These are phyloP conservation scores for Lasioglossum zephyrum DNA, from an alignment of 2,888 invertebrate genomes.

Conservation along the genomic window DNA sequence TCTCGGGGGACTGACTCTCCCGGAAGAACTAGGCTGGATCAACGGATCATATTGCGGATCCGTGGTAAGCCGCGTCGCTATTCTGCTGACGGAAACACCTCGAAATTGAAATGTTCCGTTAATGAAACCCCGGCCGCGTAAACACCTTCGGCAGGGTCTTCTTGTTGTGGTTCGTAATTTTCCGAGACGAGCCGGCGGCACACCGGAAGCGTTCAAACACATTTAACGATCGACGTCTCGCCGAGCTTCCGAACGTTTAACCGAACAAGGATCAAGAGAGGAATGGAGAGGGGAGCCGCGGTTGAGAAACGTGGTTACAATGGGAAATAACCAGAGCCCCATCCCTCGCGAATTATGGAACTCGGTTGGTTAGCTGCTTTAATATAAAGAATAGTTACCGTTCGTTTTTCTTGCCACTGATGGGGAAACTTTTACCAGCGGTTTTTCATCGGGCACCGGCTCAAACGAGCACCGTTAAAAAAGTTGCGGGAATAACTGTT, in stretches of 20 bases:
- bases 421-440: conserved; percentile 35
- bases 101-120: conserved; percentile 10
- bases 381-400: conserved; percentile 22
- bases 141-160: not conserved
- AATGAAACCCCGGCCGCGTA: not conserved
- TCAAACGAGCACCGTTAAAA: conserved; percentile 31
- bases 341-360: conserved; percentile 2
- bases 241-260: not conserved
- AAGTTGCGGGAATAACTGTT: conserved; percentile 37
- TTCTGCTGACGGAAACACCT: conserved; percentile 5
- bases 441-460: conserved; percentile 31
- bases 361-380: conserved; percentile 19
- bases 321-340: not conserved
- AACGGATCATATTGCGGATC: conserved; percentile 25
- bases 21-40: conserved; percentile 1
- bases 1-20: not conserved
- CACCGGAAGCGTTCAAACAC: not conserved
- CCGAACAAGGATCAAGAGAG: not conserved
- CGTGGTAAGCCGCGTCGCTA: not conserved
- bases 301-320: not conserved
- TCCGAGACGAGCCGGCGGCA: not conserved
- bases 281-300: too few species aligned
- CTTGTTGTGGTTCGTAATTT: not conserved
- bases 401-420: conserved; percentile 20
- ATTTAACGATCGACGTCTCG: conserved; percentile 12